Percentiles rank a stretch among this genome's conserved stretches.
phyloP scores from a whole-genome alignment of 2,888 invertebrate species.

The Abscondita cerata region DNA sequence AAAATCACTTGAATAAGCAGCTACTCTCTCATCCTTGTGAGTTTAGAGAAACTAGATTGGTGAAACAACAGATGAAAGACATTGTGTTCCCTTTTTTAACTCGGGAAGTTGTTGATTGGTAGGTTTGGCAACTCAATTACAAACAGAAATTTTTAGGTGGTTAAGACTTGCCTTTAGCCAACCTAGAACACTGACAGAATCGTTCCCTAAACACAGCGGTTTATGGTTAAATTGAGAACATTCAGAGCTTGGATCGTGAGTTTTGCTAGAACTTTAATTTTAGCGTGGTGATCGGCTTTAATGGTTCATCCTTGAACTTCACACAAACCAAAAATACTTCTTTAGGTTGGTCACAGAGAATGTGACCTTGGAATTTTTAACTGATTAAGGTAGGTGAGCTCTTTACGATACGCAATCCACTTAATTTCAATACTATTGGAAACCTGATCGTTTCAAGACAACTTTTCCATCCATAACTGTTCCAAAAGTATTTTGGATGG shows the following conservation, averaged over 20 bases:
- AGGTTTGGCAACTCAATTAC: constrained; percentile 41
- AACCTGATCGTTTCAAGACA: constrained; percentile 38
- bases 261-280: neutral
- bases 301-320: too few relatives aligned
- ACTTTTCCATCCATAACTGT: constrained; percentile 35
- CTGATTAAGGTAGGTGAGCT: neutral
- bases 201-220: constrained; percentile 33
- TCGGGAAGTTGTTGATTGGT: constrained; percentile 22
- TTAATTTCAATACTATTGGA: constrained; percentile 18
- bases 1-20: too few relatives aligned
- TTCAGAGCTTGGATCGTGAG: neutral
- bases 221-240: constrained; percentile 22
- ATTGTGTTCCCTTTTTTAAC: neutral
- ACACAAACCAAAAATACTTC: too few relatives aligned
- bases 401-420: constrained; percentile 29
- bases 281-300: neutral
- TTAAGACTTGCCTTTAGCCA: constrained; percentile 37
- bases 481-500: constrained; percentile 40
- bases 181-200: constrained; percentile 41
- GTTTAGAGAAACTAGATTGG: too few relatives aligned
- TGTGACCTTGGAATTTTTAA: neutral
- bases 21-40: too few relatives aligned
- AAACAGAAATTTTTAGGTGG: constrained; percentile 42
- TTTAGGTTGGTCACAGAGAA: neutral
- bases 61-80: neutral